Evolutionary conservation across 2,797 vertebrate species (phyloP), one percentile per base, ranked within the genome.

Genomic region (Jordanella pulchra): DNA sequence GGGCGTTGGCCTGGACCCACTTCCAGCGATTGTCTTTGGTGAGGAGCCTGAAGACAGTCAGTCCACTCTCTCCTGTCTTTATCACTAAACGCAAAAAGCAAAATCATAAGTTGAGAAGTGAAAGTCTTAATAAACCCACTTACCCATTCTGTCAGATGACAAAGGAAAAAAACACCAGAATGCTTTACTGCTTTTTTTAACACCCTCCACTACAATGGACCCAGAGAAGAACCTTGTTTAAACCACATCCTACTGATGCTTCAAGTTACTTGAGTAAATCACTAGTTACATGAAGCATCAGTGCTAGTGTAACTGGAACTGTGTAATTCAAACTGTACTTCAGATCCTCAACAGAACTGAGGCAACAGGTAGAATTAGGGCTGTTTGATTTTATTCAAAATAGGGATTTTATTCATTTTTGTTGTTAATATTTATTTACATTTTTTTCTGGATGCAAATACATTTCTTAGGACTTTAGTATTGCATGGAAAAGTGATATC

Each of bases 1-100:
- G 76, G 0, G 96, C 95, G 0, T 91, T 95, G 74, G 94, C 90
- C 87, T 96, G 95, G 45, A 97, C 93, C 96, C 96, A 96, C 54
- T 95, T 86, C 95, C 96, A 97, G 71, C 67, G 66, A 0, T 93
- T 93, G 39, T 91, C 91, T 88, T 97, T 97, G 68, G 95, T 97
- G 78, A 96, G 95, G 35, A 96, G 93, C 84, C 95, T 86, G 90
- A 96, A 96, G 25, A 96, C 93, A 0, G 93, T 94, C 74, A 94
- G 89, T 0, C 94, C 94, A 0, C 94, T 96, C 84, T 96, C 95
- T 15, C 96, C 95, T 0, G 92, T 95, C 90, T 93, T 95, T 86
- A 96, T 96, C 92, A 96, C 95, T 96, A 4, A 84, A 56, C 9
- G 72, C 44, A 75, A 6, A 39, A 81, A 72, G 58, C 30, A 77